These are phyloP conservation scores for Andrena chrysosceles DNA, from an alignment of 2,888 invertebrate species.

Conservation along the genomic window DNA sequence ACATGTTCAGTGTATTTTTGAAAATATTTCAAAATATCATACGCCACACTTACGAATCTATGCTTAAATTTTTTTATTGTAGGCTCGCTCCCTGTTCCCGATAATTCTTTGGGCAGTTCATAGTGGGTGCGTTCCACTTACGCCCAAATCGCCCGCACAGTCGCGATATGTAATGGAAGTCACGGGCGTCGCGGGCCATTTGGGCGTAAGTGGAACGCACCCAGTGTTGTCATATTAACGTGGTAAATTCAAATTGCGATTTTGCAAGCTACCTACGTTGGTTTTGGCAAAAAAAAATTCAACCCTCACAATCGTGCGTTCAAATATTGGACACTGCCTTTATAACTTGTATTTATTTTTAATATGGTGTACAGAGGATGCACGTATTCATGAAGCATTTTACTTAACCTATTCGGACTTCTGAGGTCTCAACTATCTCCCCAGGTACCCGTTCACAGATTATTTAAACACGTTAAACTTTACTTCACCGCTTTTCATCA, in stretches of 20 bases:
- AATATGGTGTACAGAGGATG: not conserved
- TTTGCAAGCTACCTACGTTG: not conserved
- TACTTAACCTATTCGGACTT: not conserved
- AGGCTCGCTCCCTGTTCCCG: not conserved
- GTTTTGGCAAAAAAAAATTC: not conserved
- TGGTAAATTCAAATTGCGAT: not conserved
- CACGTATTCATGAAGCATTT: not conserved
- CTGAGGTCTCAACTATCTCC: not conserved
- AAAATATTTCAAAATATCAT: not conserved
- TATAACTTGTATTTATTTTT: not conserved
- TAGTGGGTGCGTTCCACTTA: too few species aligned
- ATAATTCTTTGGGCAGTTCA: not conserved
- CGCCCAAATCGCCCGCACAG: too few species aligned
- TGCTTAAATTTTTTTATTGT: not conserved
- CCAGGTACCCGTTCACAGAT: too few species aligned
- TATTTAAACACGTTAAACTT: too few species aligned
- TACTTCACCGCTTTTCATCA: too few species aligned
- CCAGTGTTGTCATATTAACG: not conserved
- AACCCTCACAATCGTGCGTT: slow-evolving; percentile 5
- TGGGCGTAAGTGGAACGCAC: too few species aligned
- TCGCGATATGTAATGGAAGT: too few species aligned
- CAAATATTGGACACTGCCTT: not conserved
- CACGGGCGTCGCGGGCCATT: too few species aligned
- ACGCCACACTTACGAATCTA: not conserved
- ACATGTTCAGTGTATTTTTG: not conserved